These are phyloP conservation scores for Falco cherrug DNA, from an alignment of 2,797 vertebrate species.

Conservation along the genomic window DNA sequence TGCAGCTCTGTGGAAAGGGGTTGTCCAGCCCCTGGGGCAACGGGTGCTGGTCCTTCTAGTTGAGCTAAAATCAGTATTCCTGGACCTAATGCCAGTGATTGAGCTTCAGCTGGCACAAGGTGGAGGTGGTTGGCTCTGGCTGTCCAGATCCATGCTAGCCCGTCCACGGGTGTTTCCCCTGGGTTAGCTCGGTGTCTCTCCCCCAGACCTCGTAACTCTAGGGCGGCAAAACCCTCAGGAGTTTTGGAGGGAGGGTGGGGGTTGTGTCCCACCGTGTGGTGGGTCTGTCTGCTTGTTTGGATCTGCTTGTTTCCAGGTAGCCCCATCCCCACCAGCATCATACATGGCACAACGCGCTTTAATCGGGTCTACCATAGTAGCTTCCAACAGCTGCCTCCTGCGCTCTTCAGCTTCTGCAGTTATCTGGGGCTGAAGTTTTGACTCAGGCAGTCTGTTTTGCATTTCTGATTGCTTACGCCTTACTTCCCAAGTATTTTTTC, in stretches of 20 bases:
- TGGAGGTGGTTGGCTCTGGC: not conserved
- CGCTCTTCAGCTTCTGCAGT: not conserved
- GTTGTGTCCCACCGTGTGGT: not conserved
- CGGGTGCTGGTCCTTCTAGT: not conserved
- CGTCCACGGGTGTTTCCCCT: not conserved
- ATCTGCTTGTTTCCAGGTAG: not conserved
- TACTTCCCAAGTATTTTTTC: not conserved
- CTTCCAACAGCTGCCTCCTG: not conserved
- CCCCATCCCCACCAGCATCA: not conserved
- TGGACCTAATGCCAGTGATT: accelerated
- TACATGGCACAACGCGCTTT: not conserved
- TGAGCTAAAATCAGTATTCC: not conserved
- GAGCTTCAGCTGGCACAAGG: not conserved
- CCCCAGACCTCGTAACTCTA: not conserved
- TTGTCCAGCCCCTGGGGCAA: not conserved
- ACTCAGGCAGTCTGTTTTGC: not conserved
- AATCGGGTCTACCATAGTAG: not conserved
- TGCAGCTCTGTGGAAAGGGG: not conserved
- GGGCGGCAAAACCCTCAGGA: not conserved
- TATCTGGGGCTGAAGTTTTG: not conserved
- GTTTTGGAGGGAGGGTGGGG: not conserved
- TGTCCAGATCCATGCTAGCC: not conserved
- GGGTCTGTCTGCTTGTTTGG: not conserved
- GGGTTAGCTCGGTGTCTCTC: not conserved
- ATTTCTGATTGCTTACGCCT: not conserved